A percentile compares a stretch with the other conserved stretches of the same genome.
phyloP scores from a whole-genome alignment of 2,113 vertebrate genomes.

The Indicator indicator region DNA sequence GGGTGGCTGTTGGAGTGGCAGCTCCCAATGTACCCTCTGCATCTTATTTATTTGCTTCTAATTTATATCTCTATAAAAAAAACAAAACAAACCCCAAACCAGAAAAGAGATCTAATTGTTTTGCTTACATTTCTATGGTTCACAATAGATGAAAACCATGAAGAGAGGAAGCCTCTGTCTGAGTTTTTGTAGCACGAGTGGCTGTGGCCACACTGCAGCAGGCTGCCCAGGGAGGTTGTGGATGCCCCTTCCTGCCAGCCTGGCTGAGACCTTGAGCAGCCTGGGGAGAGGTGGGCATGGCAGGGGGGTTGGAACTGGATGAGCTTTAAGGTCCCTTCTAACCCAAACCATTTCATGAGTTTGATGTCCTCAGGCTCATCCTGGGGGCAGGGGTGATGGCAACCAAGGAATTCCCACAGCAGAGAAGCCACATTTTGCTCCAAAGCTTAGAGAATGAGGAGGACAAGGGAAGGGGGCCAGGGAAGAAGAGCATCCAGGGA shows the following conservation, averaged over 20 bases:
- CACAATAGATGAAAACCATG: slow-evolving; percentile 70
- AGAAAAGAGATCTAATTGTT: slow-evolving; percentile 73
- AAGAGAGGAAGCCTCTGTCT: slow-evolving; percentile 70
- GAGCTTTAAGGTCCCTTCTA: too few relatives aligned
- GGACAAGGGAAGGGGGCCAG: neutral
- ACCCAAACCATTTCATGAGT: too few relatives aligned
- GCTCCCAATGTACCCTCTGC: slow-evolving; percentile 2
- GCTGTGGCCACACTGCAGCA: too few relatives aligned
- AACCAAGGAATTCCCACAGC: neutral
- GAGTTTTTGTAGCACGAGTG: slow-evolving; percentile 57
- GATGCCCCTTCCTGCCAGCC: too few relatives aligned
- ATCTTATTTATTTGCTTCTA: slow-evolving; percentile 74
- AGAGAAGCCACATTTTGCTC: neutral
- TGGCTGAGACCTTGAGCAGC: too few relatives aligned
- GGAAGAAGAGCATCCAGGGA: neutral
- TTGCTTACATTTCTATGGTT: slow-evolving; percentile 81
- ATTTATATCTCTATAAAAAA: slow-evolving; percentile 67
- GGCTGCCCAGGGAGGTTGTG: too few relatives aligned
- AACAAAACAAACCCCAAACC: neutral
- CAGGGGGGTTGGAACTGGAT: too few relatives aligned
- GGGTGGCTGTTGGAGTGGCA: neutral
- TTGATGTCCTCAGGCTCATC: neutral
- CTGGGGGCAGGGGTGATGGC: neutral
- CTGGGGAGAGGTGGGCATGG: too few relatives aligned
- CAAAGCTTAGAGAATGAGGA: neutral